phyloP scores from a whole-genome alignment of 2,888 invertebrate species.

The Dasysyrphus albostriatus region DNA sequence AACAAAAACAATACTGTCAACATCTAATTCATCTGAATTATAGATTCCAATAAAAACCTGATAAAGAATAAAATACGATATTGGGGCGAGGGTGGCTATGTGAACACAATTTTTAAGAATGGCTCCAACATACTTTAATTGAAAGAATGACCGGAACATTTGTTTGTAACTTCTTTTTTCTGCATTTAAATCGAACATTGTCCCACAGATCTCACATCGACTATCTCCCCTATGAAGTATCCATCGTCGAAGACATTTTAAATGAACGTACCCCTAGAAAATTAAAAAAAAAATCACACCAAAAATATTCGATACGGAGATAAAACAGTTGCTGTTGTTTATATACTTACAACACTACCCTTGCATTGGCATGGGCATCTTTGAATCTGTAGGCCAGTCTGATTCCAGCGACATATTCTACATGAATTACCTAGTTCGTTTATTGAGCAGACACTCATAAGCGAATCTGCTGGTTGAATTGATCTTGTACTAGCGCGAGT shows the following conservation, averaged over 20 bases:
- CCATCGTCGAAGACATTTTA: slow-evolving; percentile 82
- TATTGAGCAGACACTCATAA: slow-evolving; percentile 78
- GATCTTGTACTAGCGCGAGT: slow-evolving; percentile 33
- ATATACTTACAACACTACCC: slow-evolving; percentile 81
- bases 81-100: slow-evolving; percentile 80
- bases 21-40: not conserved
- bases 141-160: slow-evolving; percentile 80
- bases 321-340: not conserved
- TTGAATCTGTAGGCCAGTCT: slow-evolving; percentile 80
- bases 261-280: slow-evolving; percentile 81
- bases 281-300: not conserved
- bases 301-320: too few species aligned
- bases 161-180: slow-evolving; percentile 78
- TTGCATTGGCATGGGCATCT: slow-evolving; percentile 82
- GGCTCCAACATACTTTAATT: slow-evolving; percentile 80
- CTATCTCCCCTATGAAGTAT: slow-evolving; percentile 80
- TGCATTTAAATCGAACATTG: slow-evolving; percentile 77
- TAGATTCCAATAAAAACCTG: slow-evolving; percentile 47
- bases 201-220: slow-evolving; percentile 81
- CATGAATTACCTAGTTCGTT: slow-evolving; percentile 80
- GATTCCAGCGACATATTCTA: slow-evolving; percentile 82
- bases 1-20: not conserved
- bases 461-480: slow-evolving; percentile 40
- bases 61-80: slow-evolving; percentile 81
- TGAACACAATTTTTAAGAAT: slow-evolving; percentile 81